A percentile compares a stretch with the other conserved stretches of the same genome.
These are phyloP conservation scores for Catajapyx aquilonaris DNA, from an alignment of 1,140 invertebrate species.

Conservation along the genomic window DNA sequence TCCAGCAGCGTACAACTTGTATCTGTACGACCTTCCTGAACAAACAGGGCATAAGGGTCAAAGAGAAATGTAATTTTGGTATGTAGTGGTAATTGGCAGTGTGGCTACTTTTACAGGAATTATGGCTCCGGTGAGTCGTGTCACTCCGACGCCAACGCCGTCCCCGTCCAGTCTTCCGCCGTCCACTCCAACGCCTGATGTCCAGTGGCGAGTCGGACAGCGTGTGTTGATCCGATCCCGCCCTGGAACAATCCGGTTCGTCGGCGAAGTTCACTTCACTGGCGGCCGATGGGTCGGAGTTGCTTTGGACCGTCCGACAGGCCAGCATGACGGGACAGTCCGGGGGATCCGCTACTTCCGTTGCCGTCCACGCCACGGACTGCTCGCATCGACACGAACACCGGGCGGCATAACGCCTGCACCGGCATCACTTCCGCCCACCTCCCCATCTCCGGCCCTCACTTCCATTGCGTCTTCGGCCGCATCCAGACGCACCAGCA, in stretches of 20 bases:
- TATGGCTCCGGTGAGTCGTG: not conserved
- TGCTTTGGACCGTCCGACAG: conserved; percentile 22
- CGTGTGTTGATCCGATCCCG: conserved; percentile 19
- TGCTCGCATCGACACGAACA: too few species aligned
- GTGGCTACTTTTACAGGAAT: not conserved
- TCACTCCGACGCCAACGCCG: not conserved
- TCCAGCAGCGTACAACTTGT: not conserved
- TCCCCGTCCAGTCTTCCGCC: not conserved
- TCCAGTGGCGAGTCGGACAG: not conserved
- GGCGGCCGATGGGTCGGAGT: conserved; percentile 25
- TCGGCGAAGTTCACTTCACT: conserved; percentile 23
- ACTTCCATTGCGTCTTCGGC: too few species aligned
- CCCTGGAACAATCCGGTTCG: conserved; percentile 19
- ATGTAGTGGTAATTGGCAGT: not conserved
- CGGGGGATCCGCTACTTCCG: conserved; percentile 17
- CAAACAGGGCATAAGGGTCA: too few species aligned
- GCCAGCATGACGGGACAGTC: conserved; percentile 26
- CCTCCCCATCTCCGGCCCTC: too few species aligned
- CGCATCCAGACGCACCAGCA: too few species aligned
- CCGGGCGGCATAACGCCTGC: too few species aligned
- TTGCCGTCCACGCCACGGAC: conserved; percentile 13
- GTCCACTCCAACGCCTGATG: not conserved
- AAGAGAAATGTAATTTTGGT: conserved; percentile 1
- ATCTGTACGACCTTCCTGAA: too few species aligned
- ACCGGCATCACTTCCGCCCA: too few species aligned